phyloP scores from a whole-genome alignment of 1,140 invertebrate genomes.

The Wasmannia auropunctata region DNA sequence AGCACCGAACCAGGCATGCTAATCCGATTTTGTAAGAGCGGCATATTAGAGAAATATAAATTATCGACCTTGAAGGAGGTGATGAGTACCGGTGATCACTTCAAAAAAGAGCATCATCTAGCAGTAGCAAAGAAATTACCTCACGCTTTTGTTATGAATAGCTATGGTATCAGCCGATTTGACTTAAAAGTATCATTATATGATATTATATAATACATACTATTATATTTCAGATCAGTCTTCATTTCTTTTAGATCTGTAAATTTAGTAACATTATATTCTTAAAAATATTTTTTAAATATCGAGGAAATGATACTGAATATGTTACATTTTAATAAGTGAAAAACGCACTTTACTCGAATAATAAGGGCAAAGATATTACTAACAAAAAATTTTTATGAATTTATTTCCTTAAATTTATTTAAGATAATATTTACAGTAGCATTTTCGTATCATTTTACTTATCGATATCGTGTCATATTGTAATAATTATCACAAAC shows the following conservation, averaged over 20 bases:
- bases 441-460: not conserved
- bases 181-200: not conserved
- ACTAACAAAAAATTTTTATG: not conserved
- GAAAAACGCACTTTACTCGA: not conserved
- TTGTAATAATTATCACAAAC: not conserved
- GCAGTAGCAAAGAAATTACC: not conserved
- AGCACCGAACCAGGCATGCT: slow-evolving; percentile 48
- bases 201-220: not conserved
- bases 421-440: not conserved
- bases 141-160: not conserved
- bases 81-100: slow-evolving; percentile 52
- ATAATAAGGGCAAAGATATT: not conserved
- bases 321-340: not conserved
- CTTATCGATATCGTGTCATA: not conserved
- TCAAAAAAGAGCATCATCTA: slow-evolving; percentile 36
- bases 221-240: not conserved
- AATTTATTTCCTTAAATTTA: not conserved
- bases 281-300: not conserved
- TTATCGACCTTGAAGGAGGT: slow-evolving; percentile 51
- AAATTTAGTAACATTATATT: not conserved
- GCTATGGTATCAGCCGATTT: not conserved
- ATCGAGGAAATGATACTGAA: not conserved
- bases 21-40: slow-evolving; percentile 55
- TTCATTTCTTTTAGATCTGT: not conserved
- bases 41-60: slow-evolving; percentile 40